Base-by-base conservation (phyloP, 2,888 invertebrate species). In the Coleophora flavipennella region DNA sequence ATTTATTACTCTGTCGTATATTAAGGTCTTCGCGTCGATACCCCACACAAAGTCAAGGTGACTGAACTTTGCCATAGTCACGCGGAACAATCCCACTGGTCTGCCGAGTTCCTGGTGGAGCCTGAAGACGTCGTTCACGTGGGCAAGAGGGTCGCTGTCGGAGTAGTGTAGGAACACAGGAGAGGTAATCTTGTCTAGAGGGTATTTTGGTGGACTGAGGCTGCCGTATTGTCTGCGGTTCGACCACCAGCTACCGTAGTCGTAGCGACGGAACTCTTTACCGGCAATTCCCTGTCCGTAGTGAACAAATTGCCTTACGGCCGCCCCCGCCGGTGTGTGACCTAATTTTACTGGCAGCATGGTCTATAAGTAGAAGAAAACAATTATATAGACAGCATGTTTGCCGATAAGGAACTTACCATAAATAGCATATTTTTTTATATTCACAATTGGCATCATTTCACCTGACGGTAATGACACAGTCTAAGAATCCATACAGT, bases 11-110 rank as follows among this genome's bases (percentile, higher is more conserved):
- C 85, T 79, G 39, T 88, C 70, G 54, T 89, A 91, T 1, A 92
- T 59, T 40, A 91, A 59, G 2, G 74, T 71, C 39, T 78, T 85
- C 0, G 87, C 88, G 58, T 90, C 83, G 10, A 86, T 87, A 10
- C 87, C 91, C 88, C 89, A 91, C 48, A 90, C 70, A 58, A 91
- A 92, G 59, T 92, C 92, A 44, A 92, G 58, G 60, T 92, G 92
- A 58, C 88, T 91, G 55, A 91, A 92, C 6, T 70, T 67, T 1
- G 71, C 54, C 55, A 86, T 69, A 0, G 87, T 81, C 8, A 92
- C 84, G 33, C 84, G 66, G 65, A 87, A 88, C 46, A 86, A 79
- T 10, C 86, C 87, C 2, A 87, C 78, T 33, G 86, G 72, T 50
- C 81, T 88, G 40, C 85, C 88, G 45, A 86, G 80, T 60, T 79